Percentiles rank a stretch among this genome's conserved stretches.
Evolutionary conservation across 2,113 vertebrate genomes (phyloP).

Genomic region (Sinocyclocheilus grahami): DNA sequence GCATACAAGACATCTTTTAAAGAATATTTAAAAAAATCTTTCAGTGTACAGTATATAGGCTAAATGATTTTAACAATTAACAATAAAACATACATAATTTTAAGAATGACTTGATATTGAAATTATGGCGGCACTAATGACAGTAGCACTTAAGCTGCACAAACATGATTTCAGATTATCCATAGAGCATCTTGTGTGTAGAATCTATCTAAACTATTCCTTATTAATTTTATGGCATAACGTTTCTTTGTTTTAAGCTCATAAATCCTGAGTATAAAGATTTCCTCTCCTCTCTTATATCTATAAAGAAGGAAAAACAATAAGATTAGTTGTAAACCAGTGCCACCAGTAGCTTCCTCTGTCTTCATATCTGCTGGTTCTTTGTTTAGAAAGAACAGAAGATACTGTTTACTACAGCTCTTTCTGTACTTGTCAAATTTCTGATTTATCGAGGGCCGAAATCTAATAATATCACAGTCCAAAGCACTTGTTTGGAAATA

Average conservation of each 20-base stretch:
- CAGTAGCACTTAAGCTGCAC: not conserved
- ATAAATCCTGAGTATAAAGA: not conserved
- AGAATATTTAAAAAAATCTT: not conserved
- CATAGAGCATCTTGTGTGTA: not conserved
- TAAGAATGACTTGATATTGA: not conserved
- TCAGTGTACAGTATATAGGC: not conserved
- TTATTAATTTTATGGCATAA: not conserved
- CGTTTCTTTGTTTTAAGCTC: not conserved
- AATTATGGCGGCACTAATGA: not conserved
- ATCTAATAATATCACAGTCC: not conserved
- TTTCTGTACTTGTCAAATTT: slow-evolving; percentile 16
- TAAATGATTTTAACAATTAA: not conserved
- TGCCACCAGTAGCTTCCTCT: not conserved
- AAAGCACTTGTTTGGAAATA: not conserved
- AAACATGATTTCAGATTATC: not conserved
- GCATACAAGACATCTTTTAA: too few species aligned
- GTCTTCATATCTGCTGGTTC: not conserved
- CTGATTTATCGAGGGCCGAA: not conserved
- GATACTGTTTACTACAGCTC: not conserved
- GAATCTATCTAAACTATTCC: not conserved
- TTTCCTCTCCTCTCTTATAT: not conserved
- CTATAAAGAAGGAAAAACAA: not conserved
- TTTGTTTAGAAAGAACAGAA: not conserved
- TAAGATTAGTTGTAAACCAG: not conserved
- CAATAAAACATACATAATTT: not conserved